A percentile compares a stretch with the other conserved stretches of the same genome.
These are phyloP conservation scores for Apodemia duryi DNA, from an alignment of 2,888 invertebrate genomes.

Conservation along the genomic window DNA sequence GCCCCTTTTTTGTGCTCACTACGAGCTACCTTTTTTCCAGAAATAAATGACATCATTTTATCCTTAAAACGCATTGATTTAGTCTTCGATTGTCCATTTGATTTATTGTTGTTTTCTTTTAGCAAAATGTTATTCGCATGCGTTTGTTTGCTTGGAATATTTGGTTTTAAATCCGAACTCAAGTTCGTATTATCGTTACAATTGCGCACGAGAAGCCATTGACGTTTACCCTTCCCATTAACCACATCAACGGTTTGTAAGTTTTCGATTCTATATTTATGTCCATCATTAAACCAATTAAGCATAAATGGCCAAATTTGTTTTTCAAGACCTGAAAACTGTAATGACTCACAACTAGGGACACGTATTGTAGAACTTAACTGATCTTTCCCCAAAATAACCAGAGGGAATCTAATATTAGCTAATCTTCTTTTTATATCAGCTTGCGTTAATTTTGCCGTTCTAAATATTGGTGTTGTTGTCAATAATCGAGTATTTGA, in stretches of 20 bases:
- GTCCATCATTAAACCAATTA: constrained; percentile 41
- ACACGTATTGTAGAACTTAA: constrained; percentile 44
- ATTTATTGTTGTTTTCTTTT: neutral
- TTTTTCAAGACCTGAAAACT: constrained; percentile 52
- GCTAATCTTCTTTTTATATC: constrained; percentile 52
- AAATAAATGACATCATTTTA: constrained; percentile 7
- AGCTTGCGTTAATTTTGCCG: constrained; percentile 43
- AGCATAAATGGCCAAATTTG: constrained; percentile 65
- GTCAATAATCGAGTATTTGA: neutral
- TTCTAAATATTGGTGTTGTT: constrained; percentile 2
- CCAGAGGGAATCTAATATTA: constrained; percentile 50
- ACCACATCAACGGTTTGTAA: neutral
- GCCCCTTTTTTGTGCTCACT: neutral
- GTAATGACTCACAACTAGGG: constrained; percentile 41
- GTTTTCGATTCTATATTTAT: constrained; percentile 22
- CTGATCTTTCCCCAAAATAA: constrained; percentile 57
- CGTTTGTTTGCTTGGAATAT: neutral
- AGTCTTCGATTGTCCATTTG: neutral
- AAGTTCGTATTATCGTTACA: neutral
- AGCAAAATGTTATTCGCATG: neutral
- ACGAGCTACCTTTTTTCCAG: constrained; percentile 2
- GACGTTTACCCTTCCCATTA: neutral
- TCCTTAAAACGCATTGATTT: constrained; percentile 1
- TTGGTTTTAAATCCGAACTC: neutral
- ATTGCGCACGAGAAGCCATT: neutral